phyloP scores from a whole-genome alignment of 2,113 vertebrate genomes.

The Chloroceryle aenea region DNA sequence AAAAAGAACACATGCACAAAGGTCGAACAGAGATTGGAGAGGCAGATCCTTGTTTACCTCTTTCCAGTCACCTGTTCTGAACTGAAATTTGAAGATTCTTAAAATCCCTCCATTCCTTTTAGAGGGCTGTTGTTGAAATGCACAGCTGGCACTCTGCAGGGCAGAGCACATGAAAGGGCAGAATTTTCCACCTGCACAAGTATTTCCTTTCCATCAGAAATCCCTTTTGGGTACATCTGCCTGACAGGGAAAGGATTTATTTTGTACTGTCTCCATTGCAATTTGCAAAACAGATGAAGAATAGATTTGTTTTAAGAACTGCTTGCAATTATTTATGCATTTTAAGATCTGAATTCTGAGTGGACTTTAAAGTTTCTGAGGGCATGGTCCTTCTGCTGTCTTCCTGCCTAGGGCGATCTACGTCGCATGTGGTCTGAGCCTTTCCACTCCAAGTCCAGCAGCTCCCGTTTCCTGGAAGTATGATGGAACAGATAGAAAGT shows the following conservation, averaged over 20 bases:
- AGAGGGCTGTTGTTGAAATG: not conserved
- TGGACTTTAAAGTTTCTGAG: not conserved
- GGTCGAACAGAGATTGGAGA: not conserved
- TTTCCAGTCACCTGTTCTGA: not conserved
- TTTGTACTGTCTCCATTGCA: not conserved
- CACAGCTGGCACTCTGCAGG: not conserved
- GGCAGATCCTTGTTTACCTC: not conserved
- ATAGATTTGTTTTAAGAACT: not conserved
- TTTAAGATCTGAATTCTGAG: not conserved
- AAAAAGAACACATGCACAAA: fast-evolving
- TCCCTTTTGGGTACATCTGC: not conserved
- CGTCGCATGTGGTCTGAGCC: slow-evolving; percentile 99
- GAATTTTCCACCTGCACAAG: not conserved
- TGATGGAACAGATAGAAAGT: slow-evolving; percentile 82
- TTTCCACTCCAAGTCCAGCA: slow-evolving; percentile 95
- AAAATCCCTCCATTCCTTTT: not conserved
- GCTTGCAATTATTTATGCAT: not conserved
- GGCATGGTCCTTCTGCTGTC: not conserved
- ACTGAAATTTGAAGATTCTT: not conserved
- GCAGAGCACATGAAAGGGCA: not conserved
- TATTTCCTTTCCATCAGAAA: not conserved
- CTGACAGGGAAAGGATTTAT: not conserved
- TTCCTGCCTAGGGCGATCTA: slow-evolving; percentile 88
- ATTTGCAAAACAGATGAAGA: not conserved
- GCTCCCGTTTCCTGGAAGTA: slow-evolving; percentile 98